A percentile compares a stretch with the other conserved stretches of the same genome.
phyloP scores from a whole-genome alignment of 2,797 vertebrate genomes.

The Emydoidea blandingii region DNA sequence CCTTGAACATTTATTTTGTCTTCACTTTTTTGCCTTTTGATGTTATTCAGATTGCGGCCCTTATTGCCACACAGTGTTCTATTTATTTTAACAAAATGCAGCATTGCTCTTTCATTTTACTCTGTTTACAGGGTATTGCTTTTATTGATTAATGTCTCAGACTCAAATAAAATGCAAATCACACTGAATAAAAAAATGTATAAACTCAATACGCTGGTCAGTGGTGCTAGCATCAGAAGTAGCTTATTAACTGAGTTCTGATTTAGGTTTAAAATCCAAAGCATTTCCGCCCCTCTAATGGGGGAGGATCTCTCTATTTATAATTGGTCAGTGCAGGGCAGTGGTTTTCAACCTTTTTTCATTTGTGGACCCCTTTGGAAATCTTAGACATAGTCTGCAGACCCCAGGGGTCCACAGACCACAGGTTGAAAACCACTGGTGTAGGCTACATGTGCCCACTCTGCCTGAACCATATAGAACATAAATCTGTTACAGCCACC shows the following conservation, averaged over 20 bases:
- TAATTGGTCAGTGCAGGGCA: not conserved
- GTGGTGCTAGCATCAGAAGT: constrained; percentile 11
- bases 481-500: not conserved
- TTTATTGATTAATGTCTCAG: constrained; percentile 77
- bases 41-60: constrained; percentile 36
- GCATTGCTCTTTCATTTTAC: constrained; percentile 55
- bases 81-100: constrained; percentile 64
- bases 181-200: not conserved
- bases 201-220: constrained; percentile 50
- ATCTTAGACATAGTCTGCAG: not conserved
- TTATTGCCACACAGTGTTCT: constrained; percentile 44
- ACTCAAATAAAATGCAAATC: constrained; percentile 72
- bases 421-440: not conserved
- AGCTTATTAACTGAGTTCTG: constrained; percentile 9
- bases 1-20: constrained; percentile 61
- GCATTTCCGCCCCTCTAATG: not conserved
- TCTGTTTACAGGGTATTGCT: constrained; percentile 69
- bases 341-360: not conserved
- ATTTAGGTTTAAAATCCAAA: constrained; percentile 4
- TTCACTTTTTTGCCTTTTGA: constrained; percentile 65
- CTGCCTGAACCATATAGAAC: fast-evolving
- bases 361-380: not conserved
- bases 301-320: not conserved
- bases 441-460: fast-evolving
- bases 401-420: not conserved